Base-by-base conservation (phyloP, 2,797 vertebrate genomes). In the Taenioides sp. region DNA sequence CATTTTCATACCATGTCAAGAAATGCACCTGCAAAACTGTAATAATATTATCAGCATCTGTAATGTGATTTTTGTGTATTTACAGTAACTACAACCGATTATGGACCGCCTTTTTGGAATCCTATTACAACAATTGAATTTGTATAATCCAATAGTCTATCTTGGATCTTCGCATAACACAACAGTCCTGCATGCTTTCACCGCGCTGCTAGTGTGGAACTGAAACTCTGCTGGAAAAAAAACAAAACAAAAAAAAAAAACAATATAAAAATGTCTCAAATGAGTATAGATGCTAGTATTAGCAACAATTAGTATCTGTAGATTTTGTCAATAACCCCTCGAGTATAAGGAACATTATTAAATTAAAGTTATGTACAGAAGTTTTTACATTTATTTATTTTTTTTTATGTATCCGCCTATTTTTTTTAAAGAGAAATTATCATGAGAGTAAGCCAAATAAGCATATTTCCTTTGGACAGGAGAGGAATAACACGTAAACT, bases 61-160 rank as follows among this genome's bases (percentile, higher is more conserved):
- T 83, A 74, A 91, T 89, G 68, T 80, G 76, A 89, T 91, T 84
- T 82, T 81, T 63, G 69, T 75, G 78, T 89, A 87, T 90, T 90
- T 91, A 91, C 91, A 91, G 89, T 89, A 85, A 91, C 84, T 87
- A 77, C 84, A 86, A 89, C 83, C 86, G 85, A 91, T 92, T 91
- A 89, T 80, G 86, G 77, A 87, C 43, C 88, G 85, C 84, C 78
- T 80, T 89, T 89, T 86, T 78, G 74, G 79, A 91, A 90, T 87
- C 79, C 77, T 76, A 90, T 92, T 88, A 89, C 80, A 78, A 64
- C 87, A 90, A 91, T 88, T 89, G 77, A 76, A 89, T 92, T 91
- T 87, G 78, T 69, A 62, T 85, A 89, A 92, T 90, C 85, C 84
- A 86, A 90, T 88, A 82, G 78, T 84, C 59, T 63, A 80, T 75